Evolutionary conservation across 2,113 vertebrate genomes (phyloP).

Genomic region (Myodes glareolus): DNA sequence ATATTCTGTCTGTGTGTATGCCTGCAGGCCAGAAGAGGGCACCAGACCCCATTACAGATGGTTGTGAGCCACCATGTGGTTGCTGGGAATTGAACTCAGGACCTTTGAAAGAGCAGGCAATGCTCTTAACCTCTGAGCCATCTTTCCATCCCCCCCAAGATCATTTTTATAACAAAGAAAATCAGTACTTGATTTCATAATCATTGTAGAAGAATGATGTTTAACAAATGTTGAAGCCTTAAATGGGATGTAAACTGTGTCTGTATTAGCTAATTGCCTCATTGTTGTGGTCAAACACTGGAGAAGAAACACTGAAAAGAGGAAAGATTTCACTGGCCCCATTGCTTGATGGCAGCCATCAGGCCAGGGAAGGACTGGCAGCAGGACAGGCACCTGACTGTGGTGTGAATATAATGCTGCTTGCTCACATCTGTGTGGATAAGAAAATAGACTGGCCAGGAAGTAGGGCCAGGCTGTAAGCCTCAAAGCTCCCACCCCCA

Average conservation of each 20-base stretch:
- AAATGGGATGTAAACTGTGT: not conserved
- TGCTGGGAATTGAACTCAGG: too few species aligned
- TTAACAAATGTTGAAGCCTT: slow-evolving; percentile 58
- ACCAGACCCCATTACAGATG: too few species aligned
- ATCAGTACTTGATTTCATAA: not conserved
- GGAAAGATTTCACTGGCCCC: not conserved
- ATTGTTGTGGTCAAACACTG: too few species aligned
- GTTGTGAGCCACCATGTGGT: too few species aligned
- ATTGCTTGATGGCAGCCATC: not conserved
- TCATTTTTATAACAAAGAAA: slow-evolving; percentile 44
- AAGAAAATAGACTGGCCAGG: not conserved
- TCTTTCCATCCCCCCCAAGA: too few species aligned
- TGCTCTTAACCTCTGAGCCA: too few species aligned
- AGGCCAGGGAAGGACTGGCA: too few species aligned
- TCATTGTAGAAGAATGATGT: not conserved
- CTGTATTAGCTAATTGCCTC: not conserved
- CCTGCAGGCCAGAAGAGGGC: too few species aligned
- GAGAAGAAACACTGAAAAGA: not conserved
- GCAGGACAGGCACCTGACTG: not conserved
- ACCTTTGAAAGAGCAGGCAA: too few species aligned
- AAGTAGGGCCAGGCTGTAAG: not conserved
- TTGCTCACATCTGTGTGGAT: not conserved
- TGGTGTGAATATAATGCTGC: not conserved
- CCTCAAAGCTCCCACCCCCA: not conserved
- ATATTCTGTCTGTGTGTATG: too few species aligned